phyloP scores from a whole-genome alignment of 2,888 invertebrate genomes.

The Parthenolecanium corni region DNA sequence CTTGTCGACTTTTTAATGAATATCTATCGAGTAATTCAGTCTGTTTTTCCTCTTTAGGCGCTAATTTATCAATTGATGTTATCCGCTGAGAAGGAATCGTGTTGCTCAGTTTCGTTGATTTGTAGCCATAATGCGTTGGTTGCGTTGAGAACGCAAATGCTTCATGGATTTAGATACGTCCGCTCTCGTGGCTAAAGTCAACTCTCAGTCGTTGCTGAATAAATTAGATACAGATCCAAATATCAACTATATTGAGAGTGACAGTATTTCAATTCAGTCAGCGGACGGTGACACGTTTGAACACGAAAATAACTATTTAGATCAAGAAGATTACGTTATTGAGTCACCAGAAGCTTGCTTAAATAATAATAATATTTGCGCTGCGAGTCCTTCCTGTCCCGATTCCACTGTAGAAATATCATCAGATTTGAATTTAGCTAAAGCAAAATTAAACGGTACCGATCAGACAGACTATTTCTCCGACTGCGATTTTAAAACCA shows the following conservation, averaged over 20 bases:
- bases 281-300: constrained; percentile 7
- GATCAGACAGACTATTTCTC: not conserved
- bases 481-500: constrained; percentile 6
- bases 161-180: constrained; percentile 24
- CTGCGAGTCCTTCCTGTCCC: not conserved
- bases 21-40: too few species aligned
- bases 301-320: constrained; percentile 9
- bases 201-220: constrained; percentile 2
- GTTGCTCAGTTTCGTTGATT: too few species aligned
- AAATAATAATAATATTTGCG: not conserved
- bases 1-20: too few species aligned
- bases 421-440: not conserved
- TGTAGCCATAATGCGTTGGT: constrained; percentile 14
- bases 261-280: not conserved
- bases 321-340: constrained; percentile 2
- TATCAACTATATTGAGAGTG: not conserved
- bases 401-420: constrained; percentile 13
- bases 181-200: constrained; percentile 22
- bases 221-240: not conserved
- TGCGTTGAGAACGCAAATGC: constrained; percentile 22
- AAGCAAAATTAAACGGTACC: constrained; percentile 1
- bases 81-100: too few species aligned
- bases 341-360: not conserved
- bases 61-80: too few species aligned
- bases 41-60: too few species aligned